Base-by-base conservation (phyloP, 2,888 invertebrate species). In the Lasioglossum morio region DNA sequence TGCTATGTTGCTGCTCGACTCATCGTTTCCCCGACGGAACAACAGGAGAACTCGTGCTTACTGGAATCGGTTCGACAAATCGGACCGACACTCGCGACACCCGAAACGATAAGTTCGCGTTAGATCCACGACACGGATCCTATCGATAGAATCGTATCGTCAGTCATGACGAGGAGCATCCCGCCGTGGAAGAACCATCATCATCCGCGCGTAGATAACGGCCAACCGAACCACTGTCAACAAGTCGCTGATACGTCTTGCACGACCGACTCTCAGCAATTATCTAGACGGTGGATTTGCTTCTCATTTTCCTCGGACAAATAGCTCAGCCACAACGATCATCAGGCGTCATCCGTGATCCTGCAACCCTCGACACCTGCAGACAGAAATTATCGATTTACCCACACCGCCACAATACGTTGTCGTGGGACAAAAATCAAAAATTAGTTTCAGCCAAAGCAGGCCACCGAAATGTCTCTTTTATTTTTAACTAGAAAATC, bases 1-100 rank as follows among this genome's bases (percentile, higher is more conserved):
- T 75, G 75, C 87, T 86, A 85, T 77, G 77, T 57, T 57, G 57
- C 57, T 75, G 73, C 72, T 53, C 83, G 73, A 63, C 70, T 72
- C 86, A 88, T 88, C 85, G 78, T 84, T 86, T 85, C 79, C 69
- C 12, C 72, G 37, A 72, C 43, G 37, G 23, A 69, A 14, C 69
- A 23, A 34, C 8, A 73, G 83, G 77, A 40, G 77, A 48, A 77
- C 78, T 63, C 63, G 43, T 19, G 63, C 19, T 34, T 57, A 37
- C n/a, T n/a, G 12, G 57, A 1, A 57, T 57, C n/a, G n/a, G 12
- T 10, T 23, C 3, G 53, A n/a, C 4, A 8, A 63, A 63, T 34
- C 19, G 63, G 19, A 16, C 63, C 27, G 79, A 12, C 88, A 80
- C 82, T 78, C 82, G 80, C 75, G 82, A 19, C 66, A 63, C 70